These are phyloP conservation scores for Drosophila takahashii DNA, from an alignment of 1,140 invertebrate species.

Conservation along the genomic window DNA sequence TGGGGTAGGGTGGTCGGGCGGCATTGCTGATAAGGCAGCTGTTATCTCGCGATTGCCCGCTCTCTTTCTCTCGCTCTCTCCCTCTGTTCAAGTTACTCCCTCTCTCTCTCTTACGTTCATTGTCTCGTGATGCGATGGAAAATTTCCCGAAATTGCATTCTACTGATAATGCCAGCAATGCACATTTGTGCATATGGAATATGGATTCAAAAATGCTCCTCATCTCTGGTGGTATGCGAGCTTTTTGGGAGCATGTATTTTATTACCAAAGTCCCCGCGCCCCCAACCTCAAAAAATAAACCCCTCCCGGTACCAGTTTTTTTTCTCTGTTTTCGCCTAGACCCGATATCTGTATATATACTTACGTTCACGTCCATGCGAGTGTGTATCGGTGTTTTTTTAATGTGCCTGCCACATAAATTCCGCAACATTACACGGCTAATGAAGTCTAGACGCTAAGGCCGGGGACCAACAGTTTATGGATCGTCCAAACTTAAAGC, in stretches of 20 bases:
- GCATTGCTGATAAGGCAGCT: slow-evolving; percentile 48
- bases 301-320: slow-evolving; percentile 36
- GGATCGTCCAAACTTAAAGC: slow-evolving; percentile 34
- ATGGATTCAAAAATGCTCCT: slow-evolving; percentile 18
- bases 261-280: slow-evolving; percentile 14
- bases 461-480: slow-evolving; percentile 27
- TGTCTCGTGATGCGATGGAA: slow-evolving; percentile 68
- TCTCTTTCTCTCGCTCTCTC: slow-evolving; percentile 2
- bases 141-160: slow-evolving; percentile 72
- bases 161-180: slow-evolving; percentile 61
- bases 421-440: slow-evolving; percentile 75
- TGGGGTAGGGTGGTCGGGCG: slow-evolving; percentile 5
- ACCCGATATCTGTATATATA: slow-evolving; percentile 14
- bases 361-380: slow-evolving; percentile 2
- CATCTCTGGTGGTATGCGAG: slow-evolving; percentile 1
- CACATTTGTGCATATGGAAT: slow-evolving; percentile 43
- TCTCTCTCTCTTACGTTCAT: slow-evolving; percentile 29
- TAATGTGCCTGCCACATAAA: slow-evolving; percentile 80
- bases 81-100: not conserved
- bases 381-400: slow-evolving; percentile 47
- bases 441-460: slow-evolving; percentile 76
- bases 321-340: slow-evolving; percentile 28
- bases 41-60: slow-evolving; percentile 37
- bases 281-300: slow-evolving; percentile 1
- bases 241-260: slow-evolving; percentile 21